A percentile compares a stretch with the other conserved stretches of the same genome.
Evolutionary conservation across 2,888 invertebrate genomes (phyloP).

Genomic region (Stenchaetothrips biformis): DNA sequence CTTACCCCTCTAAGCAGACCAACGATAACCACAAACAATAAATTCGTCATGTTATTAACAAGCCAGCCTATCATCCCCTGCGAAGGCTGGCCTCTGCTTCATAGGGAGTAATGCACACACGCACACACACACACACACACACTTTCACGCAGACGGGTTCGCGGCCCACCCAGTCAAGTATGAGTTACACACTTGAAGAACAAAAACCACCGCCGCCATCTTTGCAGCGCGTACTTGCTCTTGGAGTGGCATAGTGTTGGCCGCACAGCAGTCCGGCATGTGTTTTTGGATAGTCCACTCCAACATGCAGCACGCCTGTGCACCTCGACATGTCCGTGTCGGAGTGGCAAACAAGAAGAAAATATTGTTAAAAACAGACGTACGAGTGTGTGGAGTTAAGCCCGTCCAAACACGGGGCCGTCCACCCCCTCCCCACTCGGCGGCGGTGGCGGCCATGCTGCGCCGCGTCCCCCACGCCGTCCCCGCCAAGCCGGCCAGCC

Average conservation of each 20-base stretch:
- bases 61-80: background rate
- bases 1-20: too few relatives aligned
- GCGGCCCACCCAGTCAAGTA: background rate
- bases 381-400: background rate
- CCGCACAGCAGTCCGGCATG: too few relatives aligned
- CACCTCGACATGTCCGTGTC: too few relatives aligned
- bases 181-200: background rate
- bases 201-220: background rate
- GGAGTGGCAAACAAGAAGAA: too few relatives aligned
- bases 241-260: too few relatives aligned
- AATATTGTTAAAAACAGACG: too few relatives aligned
- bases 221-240: too few relatives aligned
- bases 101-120: background rate
- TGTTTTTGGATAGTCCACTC: too few relatives aligned
- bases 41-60: constrained; percentile 25
- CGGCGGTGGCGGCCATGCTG: background rate
- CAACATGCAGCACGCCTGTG: too few relatives aligned
- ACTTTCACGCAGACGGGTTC: too few relatives aligned
- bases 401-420: background rate
- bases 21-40: background rate
- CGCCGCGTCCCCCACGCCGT: background rate
- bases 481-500: background rate
- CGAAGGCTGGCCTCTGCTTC: background rate
- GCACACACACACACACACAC: too few relatives aligned
- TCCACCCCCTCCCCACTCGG: background rate